Conservation (phyloP, 2,797 vertebrate species). For the Tolypeutes matacus region DNA sequence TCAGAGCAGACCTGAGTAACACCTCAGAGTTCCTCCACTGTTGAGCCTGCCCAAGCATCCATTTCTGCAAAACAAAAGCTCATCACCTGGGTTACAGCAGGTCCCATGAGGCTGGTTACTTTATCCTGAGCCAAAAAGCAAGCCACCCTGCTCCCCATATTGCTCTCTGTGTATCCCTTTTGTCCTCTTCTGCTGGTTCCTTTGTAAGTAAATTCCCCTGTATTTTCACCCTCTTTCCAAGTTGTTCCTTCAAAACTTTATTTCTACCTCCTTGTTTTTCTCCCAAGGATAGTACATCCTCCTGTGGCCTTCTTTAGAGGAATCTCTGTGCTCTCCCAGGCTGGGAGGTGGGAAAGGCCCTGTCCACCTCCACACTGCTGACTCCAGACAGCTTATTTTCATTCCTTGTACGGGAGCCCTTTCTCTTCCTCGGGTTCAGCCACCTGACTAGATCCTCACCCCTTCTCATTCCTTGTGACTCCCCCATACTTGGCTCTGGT, state of each 20-base stretch:
- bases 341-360: not conserved
- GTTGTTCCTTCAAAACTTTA: not conserved
- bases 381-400: not conserved
- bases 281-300: not conserved
- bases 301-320: not conserved
- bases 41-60: not conserved
- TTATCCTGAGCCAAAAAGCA: not conserved
- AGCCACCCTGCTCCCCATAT: fast-evolving
- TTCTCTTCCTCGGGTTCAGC: not conserved
- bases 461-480: not conserved
- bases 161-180: not conserved
- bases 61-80: not conserved
- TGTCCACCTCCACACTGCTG: not conserved
- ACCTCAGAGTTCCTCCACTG: not conserved
- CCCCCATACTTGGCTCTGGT: not conserved
- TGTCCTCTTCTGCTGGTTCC: not conserved
- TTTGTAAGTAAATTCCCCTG: not conserved
- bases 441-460: not conserved
- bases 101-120: no score
- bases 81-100: not conserved
- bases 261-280: not conserved
- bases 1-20: no score
- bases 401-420: not conserved
- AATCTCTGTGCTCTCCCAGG: not conserved
- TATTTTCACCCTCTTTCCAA: not conserved